A percentile compares a stretch with the other conserved stretches of the same genome.
Conservation (phyloP, 1,140 invertebrate genomes). For the Idris sp. region DNA sequence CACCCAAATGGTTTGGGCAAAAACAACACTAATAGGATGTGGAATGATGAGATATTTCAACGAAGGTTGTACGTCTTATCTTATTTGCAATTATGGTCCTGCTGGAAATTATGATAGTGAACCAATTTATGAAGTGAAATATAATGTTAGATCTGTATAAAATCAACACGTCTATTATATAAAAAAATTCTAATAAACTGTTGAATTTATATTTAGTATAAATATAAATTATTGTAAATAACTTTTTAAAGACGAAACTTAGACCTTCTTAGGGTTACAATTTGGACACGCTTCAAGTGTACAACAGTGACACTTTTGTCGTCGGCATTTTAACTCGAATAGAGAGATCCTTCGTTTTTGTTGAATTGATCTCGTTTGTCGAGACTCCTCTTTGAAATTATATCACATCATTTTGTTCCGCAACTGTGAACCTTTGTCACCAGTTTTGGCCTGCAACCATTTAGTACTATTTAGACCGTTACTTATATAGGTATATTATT, state of each 20-base stretch:
- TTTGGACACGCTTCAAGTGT: slow-evolving; percentile 58
- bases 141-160: slow-evolving; percentile 10
- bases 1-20: slow-evolving; percentile 68
- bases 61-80: slow-evolving; percentile 10
- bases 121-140: slow-evolving; percentile 51
- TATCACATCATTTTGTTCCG: slow-evolving; percentile 64
- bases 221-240: no score
- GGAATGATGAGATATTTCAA: slow-evolving; percentile 49
- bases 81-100: slow-evolving; percentile 78
- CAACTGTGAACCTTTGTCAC: slow-evolving; percentile 53
- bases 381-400: slow-evolving; percentile 65
- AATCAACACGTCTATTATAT: no score
- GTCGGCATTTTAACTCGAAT: slow-evolving; percentile 53
- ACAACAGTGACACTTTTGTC: slow-evolving; percentile 39
- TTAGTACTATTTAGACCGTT: slow-evolving; percentile 62
- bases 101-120: slow-evolving; percentile 65
- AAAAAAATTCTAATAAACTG: no score
- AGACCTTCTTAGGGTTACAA: slow-evolving; percentile 9
- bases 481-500: slow-evolving; percentile 26
- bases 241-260: slow-evolving; percentile 24
- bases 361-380: slow-evolving; percentile 62
- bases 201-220: no score
- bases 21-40: slow-evolving; percentile 73
- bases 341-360: slow-evolving; percentile 53
- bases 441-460: slow-evolving; percentile 49